phyloP scores from a whole-genome alignment of 1,140 invertebrate species.

The Tribolium madens region DNA sequence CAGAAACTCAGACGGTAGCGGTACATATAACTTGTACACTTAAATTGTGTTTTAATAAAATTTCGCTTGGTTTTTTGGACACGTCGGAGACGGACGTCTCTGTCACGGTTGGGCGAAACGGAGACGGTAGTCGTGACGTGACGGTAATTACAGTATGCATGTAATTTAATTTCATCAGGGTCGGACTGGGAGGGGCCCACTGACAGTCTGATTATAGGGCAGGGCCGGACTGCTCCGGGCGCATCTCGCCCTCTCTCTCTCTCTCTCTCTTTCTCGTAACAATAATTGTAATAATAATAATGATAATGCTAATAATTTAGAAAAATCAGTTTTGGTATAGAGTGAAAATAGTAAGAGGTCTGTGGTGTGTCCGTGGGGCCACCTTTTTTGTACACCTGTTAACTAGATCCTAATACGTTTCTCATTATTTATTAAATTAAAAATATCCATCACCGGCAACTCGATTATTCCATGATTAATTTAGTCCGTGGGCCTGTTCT shows the following conservation, averaged over 20 bases:
- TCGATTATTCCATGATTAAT: conserved; percentile 65
- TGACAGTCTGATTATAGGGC: conserved; percentile 64
- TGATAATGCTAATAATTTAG: not conserved
- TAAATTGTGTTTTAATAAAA: conserved; percentile 51
- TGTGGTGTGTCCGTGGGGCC: conserved; percentile 42
- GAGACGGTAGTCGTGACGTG: conserved; percentile 52
- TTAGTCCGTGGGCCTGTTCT: conserved; percentile 59
- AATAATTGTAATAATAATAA: not conserved
- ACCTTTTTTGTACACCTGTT: conserved; percentile 64
- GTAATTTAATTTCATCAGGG: conserved; percentile 65
- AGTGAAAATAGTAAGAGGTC: too few species aligned
- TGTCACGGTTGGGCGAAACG: conserved; percentile 20
- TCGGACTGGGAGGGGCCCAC: conserved; percentile 62
- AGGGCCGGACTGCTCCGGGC: conserved; percentile 43
- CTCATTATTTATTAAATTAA: conserved; percentile 67
- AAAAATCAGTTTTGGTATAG: not conserved
- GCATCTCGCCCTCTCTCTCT: conserved; percentile 46
- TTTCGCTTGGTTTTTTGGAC: not conserved
- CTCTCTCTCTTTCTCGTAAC: not conserved
- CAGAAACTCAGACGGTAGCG: conserved; percentile 61
- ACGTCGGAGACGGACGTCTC: conserved; percentile 6
- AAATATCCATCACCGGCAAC: conserved; percentile 63
- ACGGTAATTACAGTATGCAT: conserved; percentile 57
- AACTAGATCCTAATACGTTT: conserved; percentile 63
- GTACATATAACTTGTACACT: conserved; percentile 53